Conservation (phyloP, 2,888 invertebrate species). For the Lasioglossum malachurum region DNA sequence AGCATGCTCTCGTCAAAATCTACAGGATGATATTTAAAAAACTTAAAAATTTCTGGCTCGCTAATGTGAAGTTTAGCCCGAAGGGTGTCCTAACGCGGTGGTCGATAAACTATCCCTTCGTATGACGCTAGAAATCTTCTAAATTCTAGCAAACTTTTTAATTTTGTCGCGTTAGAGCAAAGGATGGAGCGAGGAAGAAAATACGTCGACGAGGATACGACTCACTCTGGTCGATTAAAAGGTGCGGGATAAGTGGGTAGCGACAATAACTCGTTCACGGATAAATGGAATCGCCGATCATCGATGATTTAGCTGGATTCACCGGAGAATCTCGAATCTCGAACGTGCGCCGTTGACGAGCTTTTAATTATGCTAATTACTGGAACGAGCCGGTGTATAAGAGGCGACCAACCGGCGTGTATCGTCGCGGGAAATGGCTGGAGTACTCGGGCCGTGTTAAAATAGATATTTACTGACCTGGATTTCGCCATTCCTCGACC, state of each 20-base stretch:
- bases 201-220: constrained; percentile 40
- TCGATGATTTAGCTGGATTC: constrained; percentile 69
- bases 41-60: too few relatives aligned
- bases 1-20: too few relatives aligned
- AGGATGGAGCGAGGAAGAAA: not conserved
- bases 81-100: too few relatives aligned
- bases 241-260: not conserved
- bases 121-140: not conserved
- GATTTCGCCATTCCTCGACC: constrained; percentile 91
- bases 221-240: constrained; percentile 56
- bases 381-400: constrained; percentile 59
- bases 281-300: constrained; percentile 69
- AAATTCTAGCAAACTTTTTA: not conserved
- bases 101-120: too few relatives aligned
- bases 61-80: too few relatives aligned
- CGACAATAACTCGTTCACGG: constrained; percentile 63
- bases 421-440: constrained; percentile 67
- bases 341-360: constrained; percentile 64
- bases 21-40: too few relatives aligned
- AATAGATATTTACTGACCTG: constrained; percentile 86
- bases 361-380: constrained; percentile 77
- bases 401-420: constrained; percentile 53
- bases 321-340: constrained; percentile 49
- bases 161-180: not conserved
- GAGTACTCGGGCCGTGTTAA: constrained; percentile 61